A percentile compares a stretch with the other conserved stretches of the same genome.
Conservation (phyloP, 2,797 vertebrate genomes). For the Sparus aurata region DNA sequence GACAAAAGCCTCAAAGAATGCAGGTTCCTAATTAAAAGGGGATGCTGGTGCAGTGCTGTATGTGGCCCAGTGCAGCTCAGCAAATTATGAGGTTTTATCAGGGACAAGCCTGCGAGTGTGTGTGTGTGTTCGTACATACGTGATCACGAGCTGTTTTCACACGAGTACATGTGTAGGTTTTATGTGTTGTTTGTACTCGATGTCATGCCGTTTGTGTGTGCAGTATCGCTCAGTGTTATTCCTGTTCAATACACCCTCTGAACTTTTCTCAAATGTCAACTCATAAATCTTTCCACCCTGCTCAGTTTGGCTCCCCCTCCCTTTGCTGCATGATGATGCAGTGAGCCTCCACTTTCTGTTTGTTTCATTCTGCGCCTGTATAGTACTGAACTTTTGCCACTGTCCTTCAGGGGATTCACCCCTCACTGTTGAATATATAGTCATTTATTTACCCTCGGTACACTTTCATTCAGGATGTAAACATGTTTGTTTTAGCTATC, state of each 20-base stretch:
- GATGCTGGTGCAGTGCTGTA: constrained; percentile 67
- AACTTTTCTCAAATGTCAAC: constrained; percentile 75
- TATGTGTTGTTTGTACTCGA: constrained; percentile 36
- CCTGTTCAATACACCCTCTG: constrained; percentile 38
- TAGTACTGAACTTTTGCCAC: constrained; percentile 42
- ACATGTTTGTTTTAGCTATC: constrained; percentile 34
- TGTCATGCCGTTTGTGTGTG: constrained; percentile 33
- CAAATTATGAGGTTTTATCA: constrained; percentile 64
- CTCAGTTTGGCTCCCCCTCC: constrained; percentile 50
- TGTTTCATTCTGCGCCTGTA: constrained; percentile 44
- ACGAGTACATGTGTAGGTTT: constrained; percentile 13
- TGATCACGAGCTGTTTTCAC: background rate
- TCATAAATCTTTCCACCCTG: constrained; percentile 70
- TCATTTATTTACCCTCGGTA: constrained; percentile 20
- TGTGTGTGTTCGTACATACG: constrained; percentile 5
- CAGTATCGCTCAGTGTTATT: constrained; percentile 45
- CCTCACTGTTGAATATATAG: constrained; percentile 15
- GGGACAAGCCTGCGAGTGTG: constrained; percentile 41
- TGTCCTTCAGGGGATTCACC: constrained; percentile 41
- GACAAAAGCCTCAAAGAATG: constrained; percentile 85
- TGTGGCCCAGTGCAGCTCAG: constrained; percentile 59
- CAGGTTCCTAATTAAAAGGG: constrained; percentile 80
- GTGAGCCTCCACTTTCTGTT: constrained; percentile 44
- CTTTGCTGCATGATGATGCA: constrained; percentile 70
- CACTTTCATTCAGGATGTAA: constrained; percentile 31